A percentile compares a stretch with the other conserved stretches of the same genome.
Evolutionary conservation across 1,140 invertebrate genomes (phyloP).

Genomic region (Streblospio benedicti): DNA sequence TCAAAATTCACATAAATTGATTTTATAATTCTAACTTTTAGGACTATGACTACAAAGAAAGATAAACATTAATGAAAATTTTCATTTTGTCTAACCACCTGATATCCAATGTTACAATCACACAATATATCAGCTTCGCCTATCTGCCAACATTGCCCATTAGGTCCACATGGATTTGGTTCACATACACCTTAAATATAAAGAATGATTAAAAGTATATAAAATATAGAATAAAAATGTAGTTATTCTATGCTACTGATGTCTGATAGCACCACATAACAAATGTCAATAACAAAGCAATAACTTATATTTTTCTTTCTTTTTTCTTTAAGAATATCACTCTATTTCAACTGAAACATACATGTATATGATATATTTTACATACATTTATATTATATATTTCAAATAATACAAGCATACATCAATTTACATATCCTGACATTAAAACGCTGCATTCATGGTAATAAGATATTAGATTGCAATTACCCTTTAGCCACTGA

Average conservation of each 20-base stretch:
- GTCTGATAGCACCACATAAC: not conserved
- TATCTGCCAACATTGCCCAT: slow-evolving; percentile 5
- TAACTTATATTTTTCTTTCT: too few species aligned
- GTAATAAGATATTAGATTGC: not conserved
- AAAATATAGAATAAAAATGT: not conserved
- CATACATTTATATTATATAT: not conserved
- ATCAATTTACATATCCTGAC: not conserved
- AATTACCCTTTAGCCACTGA: slow-evolving; percentile 9
- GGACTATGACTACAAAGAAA: not conserved
- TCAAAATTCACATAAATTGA: not conserved
- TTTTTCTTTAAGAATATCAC: not conserved
- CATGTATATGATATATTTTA: not conserved
- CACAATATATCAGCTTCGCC: not conserved
- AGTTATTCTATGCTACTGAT: not conserved
- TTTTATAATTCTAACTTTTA: not conserved
- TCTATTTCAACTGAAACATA: not conserved
- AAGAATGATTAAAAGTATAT: not conserved
- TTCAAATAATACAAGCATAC: not conserved
- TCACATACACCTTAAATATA: slow-evolving; percentile 5
- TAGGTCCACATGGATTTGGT: not conserved
- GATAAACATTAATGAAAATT: not conserved
- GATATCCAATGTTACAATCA: slow-evolving; percentile 1
- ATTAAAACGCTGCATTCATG: not conserved
- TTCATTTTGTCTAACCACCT: not conserved
- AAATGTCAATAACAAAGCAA: too few species aligned